Evolutionary conservation across 2,797 vertebrate genomes (phyloP), one percentile per base, ranked within the genome.

Genomic region (Coregonus suidteri): DNA sequence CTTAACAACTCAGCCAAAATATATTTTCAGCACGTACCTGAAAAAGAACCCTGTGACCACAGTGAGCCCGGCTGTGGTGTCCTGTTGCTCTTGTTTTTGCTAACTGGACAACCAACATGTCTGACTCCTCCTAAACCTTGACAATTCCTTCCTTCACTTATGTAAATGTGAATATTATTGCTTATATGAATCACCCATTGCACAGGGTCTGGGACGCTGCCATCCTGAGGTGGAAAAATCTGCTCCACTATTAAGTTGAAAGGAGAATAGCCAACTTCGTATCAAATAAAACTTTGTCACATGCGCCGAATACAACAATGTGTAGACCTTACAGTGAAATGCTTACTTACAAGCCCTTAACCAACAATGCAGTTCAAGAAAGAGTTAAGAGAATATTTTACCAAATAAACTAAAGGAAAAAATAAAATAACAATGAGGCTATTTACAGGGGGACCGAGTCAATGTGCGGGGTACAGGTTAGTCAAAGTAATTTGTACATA

Each of bases 1-100:
- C 90, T 89, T 90, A 89, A 47, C 88, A 88, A 78, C 87, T 86
- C 75, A 47, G 87, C 85, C 84, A 89, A 81, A 69, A 88, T 91
- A 93, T 94, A 94, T 94, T 94, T 94, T 88, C 85, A 93, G 91
- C 86, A 87, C 82, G 87, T 91, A 93, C 87, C 90, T 93, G 91
- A 92, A 92, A 93, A 93, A 90, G 88, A 90, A 81, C 84, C 83
- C 80, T 82, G 73, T 88, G 85, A 83, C 84, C 78, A 69, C 72
- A 54, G 79, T 73, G 56, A 83, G 73, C 75, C 25, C 72, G 67
- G 86, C 73, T 80, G 65, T 72, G 85, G 89, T 91, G 88, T 93
- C 89, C 79, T 64, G 73, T 89, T 89, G 83, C 82, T 77, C 84
- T 84, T 83, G 76, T 87, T 70, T 88, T 84, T 80, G 53, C 78